phyloP scores from a whole-genome alignment of 1,140 invertebrate genomes.

The Phymastichus coffea region DNA sequence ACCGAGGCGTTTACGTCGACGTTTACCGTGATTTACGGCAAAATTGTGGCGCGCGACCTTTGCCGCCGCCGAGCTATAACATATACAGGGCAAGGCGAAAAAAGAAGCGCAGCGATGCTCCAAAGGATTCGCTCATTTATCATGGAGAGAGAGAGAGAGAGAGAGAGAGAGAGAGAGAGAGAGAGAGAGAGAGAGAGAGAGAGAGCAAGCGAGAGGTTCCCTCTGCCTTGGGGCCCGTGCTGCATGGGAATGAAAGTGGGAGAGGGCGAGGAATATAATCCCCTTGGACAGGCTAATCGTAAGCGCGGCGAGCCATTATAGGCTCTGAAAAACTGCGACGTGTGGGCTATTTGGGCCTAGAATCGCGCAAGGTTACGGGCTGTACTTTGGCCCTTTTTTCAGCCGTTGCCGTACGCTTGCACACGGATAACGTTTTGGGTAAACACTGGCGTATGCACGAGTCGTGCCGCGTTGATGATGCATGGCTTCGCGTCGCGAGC shows the following conservation, averaged over 20 bases:
- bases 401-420: too few species aligned
- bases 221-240: constrained; percentile 42
- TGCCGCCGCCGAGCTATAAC: constrained; percentile 33
- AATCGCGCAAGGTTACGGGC: too few species aligned
- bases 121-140: constrained; percentile 56
- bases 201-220: too few species aligned
- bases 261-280: constrained; percentile 50
- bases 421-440: too few species aligned
- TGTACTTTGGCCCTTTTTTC: too few species aligned
- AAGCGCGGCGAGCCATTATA: constrained; percentile 21
- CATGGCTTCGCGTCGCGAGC: too few species aligned
- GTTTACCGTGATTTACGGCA: constrained; percentile 56
- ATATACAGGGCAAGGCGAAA: constrained; percentile 17
- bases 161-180: too few species aligned
- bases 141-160: too few species aligned
- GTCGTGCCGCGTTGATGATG: too few species aligned
- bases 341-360: too few species aligned
- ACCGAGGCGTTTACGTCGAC: constrained; percentile 55
- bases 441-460: too few species aligned
- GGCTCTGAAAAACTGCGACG: too few species aligned
- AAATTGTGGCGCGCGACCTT: constrained; percentile 55
- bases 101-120: constrained; percentile 46
- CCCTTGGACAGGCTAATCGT: constrained; percentile 53
- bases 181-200: constrained; percentile 17
- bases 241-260: constrained; percentile 42